Evolutionary conservation across 1,140 invertebrate species (phyloP), one percentile per base, ranked within the genome.

Genomic region (Chionoecetes opilio): DNA sequence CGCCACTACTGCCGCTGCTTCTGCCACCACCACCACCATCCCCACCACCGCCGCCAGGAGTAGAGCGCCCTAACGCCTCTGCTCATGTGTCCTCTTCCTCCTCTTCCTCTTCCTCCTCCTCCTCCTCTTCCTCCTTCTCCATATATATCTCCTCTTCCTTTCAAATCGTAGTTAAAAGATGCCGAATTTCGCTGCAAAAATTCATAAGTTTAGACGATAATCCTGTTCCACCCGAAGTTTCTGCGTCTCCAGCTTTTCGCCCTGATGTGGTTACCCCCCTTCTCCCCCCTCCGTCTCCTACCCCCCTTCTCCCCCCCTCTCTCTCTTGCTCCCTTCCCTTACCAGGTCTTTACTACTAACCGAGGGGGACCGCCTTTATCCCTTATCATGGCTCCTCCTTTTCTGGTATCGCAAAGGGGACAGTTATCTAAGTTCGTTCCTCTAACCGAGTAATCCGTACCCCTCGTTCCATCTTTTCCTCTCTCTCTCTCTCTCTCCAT

Each of bases 111-210:
- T 75, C 63, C 26, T 75, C 63, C 26, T 75, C 63, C 26, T 75
- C 63, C 63, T 75, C n/a, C 63, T 75, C 63, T 26, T n/a, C 63
- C 21, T 75, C 63, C n/a, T 75, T 8, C 63, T 75, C 63, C 63
- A 53, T 53, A 53, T 53, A 53, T 53, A n/a, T 75, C 63, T 75
- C 63, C 11, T 75, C 63, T 75, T 75, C 63, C 63, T 75, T 75
- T 75, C 63, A 75, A 75, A 75, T 17, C 63, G 63, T 75, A 75
- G 63, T 75, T 75, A 75, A n/a, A n/a, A n/a, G 63, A 75, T n/a
- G 63, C 63, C 21, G n/a, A 75, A 75, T 75, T 75, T 75, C 63
- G 11, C 63, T 75, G 21, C 63, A 75, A 75, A 75, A 75, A 75
- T 75, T 75, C 63, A 75, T 1, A 75, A 75, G 63, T 75, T 75